phyloP scores from a whole-genome alignment of 2,888 invertebrate genomes.

The Nomada fucata region DNA sequence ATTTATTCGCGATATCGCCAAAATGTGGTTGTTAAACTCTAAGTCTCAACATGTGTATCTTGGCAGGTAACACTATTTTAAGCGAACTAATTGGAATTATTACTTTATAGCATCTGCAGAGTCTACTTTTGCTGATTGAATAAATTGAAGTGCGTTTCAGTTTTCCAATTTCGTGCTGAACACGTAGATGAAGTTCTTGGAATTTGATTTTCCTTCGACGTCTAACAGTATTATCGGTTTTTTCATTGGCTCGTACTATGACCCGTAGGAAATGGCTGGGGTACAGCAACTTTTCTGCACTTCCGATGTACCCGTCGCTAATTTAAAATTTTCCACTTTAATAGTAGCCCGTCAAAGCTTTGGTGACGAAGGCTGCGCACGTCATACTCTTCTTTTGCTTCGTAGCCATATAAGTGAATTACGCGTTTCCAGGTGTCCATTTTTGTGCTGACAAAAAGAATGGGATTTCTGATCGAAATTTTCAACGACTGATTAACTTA shows the following conservation, averaged over 20 bases:
- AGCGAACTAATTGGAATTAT: neutral
- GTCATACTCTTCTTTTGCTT: conserved; percentile 4
- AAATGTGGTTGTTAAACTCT: no score
- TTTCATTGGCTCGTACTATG: neutral
- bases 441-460: neutral
- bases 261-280: neutral
- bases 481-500: neutral
- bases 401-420: conserved; percentile 4
- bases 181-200: neutral
- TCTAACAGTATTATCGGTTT: conserved; percentile 10
- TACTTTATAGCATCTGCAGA: neutral
- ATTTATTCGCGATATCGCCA: no score
- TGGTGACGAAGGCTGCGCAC: neutral
- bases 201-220: neutral
- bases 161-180: neutral
- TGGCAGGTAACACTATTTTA: no score
- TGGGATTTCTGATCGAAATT: neutral
- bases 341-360: neutral
- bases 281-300: no score
- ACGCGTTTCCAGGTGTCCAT: conserved; percentile 4
- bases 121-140: neutral
- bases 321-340: conserved; percentile 23
- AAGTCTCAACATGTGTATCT: neutral
- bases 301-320: neutral
- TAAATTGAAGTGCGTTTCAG: neutral